Percentiles rank a stretch among this genome's conserved stretches.
phyloP scores from a whole-genome alignment of 2,797 vertebrate species.

The Thunnus albacares region DNA sequence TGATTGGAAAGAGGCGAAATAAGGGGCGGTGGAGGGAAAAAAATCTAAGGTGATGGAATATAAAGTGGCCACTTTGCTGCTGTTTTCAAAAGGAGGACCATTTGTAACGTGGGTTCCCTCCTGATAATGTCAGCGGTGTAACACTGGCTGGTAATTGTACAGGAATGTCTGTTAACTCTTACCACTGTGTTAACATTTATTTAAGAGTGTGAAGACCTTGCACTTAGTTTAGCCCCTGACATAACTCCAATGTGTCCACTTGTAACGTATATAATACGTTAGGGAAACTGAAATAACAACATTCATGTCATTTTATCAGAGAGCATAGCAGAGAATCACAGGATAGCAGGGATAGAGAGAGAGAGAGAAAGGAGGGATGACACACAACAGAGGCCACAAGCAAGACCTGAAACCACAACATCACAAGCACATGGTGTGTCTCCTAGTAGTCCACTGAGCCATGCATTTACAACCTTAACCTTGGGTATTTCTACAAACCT shows the following conservation, averaged over 20 bases:
- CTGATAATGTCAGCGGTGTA: conserved; percentile 82
- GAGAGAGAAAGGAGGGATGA: conserved; percentile 13
- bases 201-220: conserved; percentile 72
- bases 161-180: conserved; percentile 73
- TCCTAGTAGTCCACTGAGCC: conserved; percentile 36
- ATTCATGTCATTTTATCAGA: conserved; percentile 40
- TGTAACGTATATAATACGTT: conserved; percentile 48
- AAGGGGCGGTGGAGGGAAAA: conserved; percentile 29
- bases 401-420: conserved; percentile 63
- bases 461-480: conserved; percentile 19
- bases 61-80: conserved; percentile 77
- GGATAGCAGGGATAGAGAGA: background rate
- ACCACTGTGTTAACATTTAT: conserved; percentile 81
- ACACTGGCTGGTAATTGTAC: conserved; percentile 77
- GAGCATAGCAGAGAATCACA: conserved; percentile 1
- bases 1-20: conserved; percentile 72
- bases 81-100: conserved; percentile 66
- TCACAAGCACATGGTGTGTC: conserved; percentile 26
- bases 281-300: conserved; percentile 31
- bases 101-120: conserved; percentile 75
- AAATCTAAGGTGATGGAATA: conserved; percentile 79
- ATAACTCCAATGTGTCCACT: conserved; percentile 42
- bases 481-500: conserved; percentile 1
- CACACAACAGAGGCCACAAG: conserved; percentile 38
- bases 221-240: conserved; percentile 69